A percentile compares a stretch with the other conserved stretches of the same genome.
Evolutionary conservation across 2,113 vertebrate species (phyloP).

Genomic region (Mormoops blainvillei): DNA sequence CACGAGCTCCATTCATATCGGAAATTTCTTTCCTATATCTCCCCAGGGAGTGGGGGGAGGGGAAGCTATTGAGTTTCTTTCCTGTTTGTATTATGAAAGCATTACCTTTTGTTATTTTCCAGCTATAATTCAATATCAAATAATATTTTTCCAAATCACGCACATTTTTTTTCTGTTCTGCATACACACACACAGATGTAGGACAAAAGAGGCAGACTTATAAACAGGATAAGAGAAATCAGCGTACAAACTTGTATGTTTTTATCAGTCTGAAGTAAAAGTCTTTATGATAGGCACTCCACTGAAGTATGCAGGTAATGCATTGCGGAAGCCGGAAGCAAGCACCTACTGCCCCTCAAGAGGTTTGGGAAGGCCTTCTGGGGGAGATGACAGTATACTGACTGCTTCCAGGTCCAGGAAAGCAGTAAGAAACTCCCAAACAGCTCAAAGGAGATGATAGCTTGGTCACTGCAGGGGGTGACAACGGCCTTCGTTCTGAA

Average conservation of each 20-base stretch:
- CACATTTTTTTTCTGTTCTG: not conserved
- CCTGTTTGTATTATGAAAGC: not conserved
- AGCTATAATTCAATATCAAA: not conserved
- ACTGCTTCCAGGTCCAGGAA: not conserved
- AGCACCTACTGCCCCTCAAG: not conserved
- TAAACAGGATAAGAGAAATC: not conserved
- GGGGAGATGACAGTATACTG: not conserved
- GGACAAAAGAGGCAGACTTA: not conserved
- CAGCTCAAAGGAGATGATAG: not conserved
- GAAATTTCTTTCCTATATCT: not conserved
- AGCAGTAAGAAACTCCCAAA: not conserved
- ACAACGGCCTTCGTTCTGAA: not conserved
- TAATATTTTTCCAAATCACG: not conserved
- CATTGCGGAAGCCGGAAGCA: not conserved
- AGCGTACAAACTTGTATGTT: not conserved
- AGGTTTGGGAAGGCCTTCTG: not conserved
- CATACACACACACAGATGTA: not conserved
- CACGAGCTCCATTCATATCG: not conserved
- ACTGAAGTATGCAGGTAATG: not conserved
- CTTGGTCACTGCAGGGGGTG: accelerated
- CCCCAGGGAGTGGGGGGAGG: too few species aligned
- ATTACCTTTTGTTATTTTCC: not conserved
- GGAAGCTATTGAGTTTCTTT: not conserved
- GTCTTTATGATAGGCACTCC: not conserved
- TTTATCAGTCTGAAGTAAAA: not conserved